Evolutionary conservation across 2,888 invertebrate species (phyloP).

Genomic region (Stenurella melanura): DNA sequence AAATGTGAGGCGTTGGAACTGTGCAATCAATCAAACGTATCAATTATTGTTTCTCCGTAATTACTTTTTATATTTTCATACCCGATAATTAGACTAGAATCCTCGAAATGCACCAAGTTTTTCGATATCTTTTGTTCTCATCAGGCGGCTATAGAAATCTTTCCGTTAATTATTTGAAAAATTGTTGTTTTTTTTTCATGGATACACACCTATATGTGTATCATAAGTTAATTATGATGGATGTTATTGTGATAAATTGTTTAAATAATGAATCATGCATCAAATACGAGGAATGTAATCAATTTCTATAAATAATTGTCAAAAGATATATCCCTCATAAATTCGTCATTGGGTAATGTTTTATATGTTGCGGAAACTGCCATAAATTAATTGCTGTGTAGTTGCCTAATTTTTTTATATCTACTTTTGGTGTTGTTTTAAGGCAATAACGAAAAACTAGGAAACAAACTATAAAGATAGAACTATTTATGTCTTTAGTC

Average conservation of each 20-base stretch:
- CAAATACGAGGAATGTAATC: not conserved
- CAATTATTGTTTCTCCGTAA: too few relatives aligned
- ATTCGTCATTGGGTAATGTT: not conserved
- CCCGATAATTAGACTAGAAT: too few relatives aligned
- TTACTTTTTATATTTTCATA: too few relatives aligned
- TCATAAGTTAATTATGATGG: not conserved
- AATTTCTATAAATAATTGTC: slow-evolving; percentile 7
- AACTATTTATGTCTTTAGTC: not conserved
- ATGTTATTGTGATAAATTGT: slow-evolving; percentile 3
- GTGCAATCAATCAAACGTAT: too few relatives aligned
- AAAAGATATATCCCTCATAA: not conserved
- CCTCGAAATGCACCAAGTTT: too few relatives aligned
- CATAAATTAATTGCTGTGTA: not conserved
- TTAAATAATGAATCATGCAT: not conserved
- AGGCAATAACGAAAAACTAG: not conserved
- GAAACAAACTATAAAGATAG: not conserved
- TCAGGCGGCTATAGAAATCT: too few relatives aligned
- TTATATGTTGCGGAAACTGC: not conserved
- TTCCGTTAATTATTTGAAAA: too few relatives aligned
- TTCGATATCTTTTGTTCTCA: too few relatives aligned
- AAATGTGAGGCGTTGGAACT: too few relatives aligned
- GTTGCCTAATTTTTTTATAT: not conserved
- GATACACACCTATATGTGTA: too few relatives aligned
- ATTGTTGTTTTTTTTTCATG: too few relatives aligned
- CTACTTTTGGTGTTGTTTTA: not conserved